These are phyloP conservation scores for Holocentrus rufus DNA, from an alignment of 2,797 vertebrate genomes.

Conservation along the genomic window DNA sequence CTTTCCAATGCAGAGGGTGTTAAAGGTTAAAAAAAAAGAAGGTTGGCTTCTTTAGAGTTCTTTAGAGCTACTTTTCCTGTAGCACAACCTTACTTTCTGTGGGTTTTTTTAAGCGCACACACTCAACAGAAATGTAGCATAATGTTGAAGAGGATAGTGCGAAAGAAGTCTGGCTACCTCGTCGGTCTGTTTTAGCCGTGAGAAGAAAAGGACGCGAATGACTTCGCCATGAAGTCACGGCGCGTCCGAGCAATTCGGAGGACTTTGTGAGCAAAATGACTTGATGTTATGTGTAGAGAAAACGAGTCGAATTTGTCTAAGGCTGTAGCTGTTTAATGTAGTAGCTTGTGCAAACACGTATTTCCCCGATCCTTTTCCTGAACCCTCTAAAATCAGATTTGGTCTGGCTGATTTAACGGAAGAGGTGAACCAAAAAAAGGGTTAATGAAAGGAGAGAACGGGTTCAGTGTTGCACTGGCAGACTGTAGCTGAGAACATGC, in stretches of 20 bases:
- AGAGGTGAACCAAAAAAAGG: neutral
- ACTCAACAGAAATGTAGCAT: slow-evolving; percentile 73
- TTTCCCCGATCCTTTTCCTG: slow-evolving; percentile 2
- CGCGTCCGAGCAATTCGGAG: slow-evolving; percentile 16
- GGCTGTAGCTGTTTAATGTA: slow-evolving; percentile 24
- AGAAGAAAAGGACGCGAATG: slow-evolving; percentile 36
- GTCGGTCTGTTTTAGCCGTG: slow-evolving; percentile 8
- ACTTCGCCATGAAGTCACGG: slow-evolving; percentile 57
- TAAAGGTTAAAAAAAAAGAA: slow-evolving; percentile 26
- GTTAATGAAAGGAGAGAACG: neutral
- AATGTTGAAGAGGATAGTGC: slow-evolving; percentile 32
- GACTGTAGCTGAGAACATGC: slow-evolving; percentile 24
- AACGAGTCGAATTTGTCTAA: slow-evolving; percentile 10
- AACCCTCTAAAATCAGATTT: slow-evolving; percentile 4
- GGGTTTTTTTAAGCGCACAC: slow-evolving; percentile 42
- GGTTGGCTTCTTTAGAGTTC: slow-evolving; percentile 40
- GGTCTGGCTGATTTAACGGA: slow-evolving; percentile 20
- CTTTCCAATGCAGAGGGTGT: slow-evolving; percentile 44
- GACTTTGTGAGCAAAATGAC: slow-evolving; percentile 44
- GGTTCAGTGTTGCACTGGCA: neutral
- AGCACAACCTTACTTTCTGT: slow-evolving; percentile 64
- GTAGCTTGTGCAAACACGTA: slow-evolving; percentile 43
- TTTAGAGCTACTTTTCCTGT: slow-evolving; percentile 66
- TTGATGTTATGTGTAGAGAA: slow-evolving; percentile 49
- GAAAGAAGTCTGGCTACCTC: slow-evolving; percentile 70